Conservation (phyloP, 2,797 vertebrate species). For the Eupleurogrammus muticus region DNA sequence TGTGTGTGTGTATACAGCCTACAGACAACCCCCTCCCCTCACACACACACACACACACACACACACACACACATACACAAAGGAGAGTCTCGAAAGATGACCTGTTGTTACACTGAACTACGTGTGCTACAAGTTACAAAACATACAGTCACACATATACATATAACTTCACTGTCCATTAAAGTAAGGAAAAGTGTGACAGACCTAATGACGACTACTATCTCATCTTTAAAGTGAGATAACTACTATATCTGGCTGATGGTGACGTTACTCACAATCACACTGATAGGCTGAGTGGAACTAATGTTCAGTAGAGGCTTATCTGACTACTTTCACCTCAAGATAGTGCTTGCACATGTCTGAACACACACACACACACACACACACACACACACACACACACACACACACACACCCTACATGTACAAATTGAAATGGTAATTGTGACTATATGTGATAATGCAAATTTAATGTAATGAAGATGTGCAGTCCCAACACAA, state of each 20-base stretch:
- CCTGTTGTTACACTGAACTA: background rate
- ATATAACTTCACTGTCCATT: background rate
- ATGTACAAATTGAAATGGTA: constrained; percentile 40
- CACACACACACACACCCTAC: constrained; percentile 22
- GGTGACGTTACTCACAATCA: background rate
- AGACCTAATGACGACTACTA: background rate
- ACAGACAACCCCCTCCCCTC: too few species aligned
- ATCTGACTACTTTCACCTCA: background rate
- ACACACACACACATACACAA: background rate
- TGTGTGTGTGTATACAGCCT: constrained; percentile 13
- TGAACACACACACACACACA: too few species aligned
- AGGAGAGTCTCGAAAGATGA: too few species aligned
- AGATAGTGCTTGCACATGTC: background rate
- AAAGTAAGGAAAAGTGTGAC: background rate
- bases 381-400: too few species aligned
- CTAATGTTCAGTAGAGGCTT: background rate
- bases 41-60: background rate
- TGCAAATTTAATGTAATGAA: constrained; percentile 6
- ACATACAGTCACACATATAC: background rate
- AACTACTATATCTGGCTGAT: background rate
- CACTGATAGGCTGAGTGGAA: background rate
- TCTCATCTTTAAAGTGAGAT: background rate
- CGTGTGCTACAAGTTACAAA: background rate
- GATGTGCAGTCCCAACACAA: too few species aligned
- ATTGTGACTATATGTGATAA: constrained; percentile 48